phyloP scores from a whole-genome alignment of 2,797 vertebrate genomes.

The Helarctos malayanus region DNA sequence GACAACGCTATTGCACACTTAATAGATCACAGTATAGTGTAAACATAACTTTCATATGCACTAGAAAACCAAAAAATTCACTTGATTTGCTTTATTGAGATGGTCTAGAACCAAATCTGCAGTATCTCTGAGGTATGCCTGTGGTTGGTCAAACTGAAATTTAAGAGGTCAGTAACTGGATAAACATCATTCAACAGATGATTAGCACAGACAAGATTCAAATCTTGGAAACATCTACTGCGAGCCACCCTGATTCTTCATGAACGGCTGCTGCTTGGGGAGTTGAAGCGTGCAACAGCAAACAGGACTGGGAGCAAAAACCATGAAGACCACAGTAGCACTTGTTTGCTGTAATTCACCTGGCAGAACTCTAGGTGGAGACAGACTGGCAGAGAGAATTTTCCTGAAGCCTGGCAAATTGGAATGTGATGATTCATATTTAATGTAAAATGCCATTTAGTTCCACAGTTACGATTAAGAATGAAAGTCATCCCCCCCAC shows the following conservation, averaged over 20 bases:
- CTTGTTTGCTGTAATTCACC: accelerated
- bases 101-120: neutral
- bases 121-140: neutral
- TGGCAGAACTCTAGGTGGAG: neutral
- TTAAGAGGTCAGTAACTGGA: neutral
- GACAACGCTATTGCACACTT: neutral
- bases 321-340: neutral
- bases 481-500: neutral
- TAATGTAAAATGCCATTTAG: neutral
- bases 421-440: neutral
- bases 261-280: neutral
- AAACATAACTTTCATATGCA: neutral
- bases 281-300: neutral
- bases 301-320: neutral
- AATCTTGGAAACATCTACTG: neutral
- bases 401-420: neutral
- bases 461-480: neutral
- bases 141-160: neutral
- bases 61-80: neutral
- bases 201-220: neutral
- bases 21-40: neutral
- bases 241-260: neutral
- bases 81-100: neutral
- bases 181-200: neutral
- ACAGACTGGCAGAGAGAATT: neutral